Evolutionary conservation across 2,797 vertebrate genomes (phyloP).

Genomic region (Falco peregrinus): DNA sequence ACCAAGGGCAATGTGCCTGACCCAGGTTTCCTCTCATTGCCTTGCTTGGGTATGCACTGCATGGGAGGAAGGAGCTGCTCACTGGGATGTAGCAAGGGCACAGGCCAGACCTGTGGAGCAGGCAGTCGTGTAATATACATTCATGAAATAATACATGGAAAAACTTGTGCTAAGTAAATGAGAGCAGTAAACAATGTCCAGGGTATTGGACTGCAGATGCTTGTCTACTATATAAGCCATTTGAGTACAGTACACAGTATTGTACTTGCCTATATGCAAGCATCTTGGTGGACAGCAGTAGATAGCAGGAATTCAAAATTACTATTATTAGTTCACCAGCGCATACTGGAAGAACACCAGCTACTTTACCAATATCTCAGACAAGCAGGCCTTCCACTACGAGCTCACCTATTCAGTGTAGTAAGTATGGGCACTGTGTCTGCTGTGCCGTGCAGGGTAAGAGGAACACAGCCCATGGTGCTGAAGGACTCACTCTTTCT

Average conservation of each 20-base stretch:
- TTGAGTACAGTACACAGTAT: not conserved
- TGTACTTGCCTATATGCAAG: not conserved
- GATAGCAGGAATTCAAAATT: not conserved
- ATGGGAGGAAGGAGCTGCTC: not conserved
- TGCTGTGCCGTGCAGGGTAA: not conserved
- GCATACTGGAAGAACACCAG: not conserved
- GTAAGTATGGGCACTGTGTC: not conserved
- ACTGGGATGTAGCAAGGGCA: not conserved
- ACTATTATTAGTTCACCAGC: not conserved
- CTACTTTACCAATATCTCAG: not conserved
- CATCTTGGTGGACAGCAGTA: not conserved
- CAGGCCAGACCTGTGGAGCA: not conserved
- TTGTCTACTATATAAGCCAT: not conserved
- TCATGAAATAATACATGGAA: not conserved
- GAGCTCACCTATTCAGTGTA: not conserved
- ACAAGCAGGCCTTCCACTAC: not conserved
- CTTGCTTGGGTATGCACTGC: not conserved
- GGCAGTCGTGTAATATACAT: not conserved
- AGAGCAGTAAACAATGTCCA: not conserved
- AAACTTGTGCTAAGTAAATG: not conserved
- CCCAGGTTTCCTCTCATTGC: not conserved
- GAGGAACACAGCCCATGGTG: fast-evolving
- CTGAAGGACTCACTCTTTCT: not conserved
- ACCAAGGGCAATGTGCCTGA: not conserved
- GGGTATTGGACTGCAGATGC: not conserved